phyloP scores from a whole-genome alignment of 2,113 vertebrate genomes.

The Progne subis region DNA sequence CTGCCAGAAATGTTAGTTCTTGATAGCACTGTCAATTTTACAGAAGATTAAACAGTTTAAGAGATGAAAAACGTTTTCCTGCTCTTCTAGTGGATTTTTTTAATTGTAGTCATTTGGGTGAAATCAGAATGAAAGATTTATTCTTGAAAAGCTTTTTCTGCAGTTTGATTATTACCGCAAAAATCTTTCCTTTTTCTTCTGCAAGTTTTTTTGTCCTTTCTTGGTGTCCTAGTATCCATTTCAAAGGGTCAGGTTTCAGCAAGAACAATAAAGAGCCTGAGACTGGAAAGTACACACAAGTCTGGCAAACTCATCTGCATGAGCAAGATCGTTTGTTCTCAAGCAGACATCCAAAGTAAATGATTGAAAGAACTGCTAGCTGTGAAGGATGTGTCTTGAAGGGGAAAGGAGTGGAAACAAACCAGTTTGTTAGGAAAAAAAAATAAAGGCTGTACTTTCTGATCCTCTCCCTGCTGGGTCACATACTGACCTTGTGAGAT shows the following conservation, averaged over 20 bases:
- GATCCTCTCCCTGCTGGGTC: constrained; percentile 76
- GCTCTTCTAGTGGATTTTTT: background rate
- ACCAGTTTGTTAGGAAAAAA: constrained; percentile 74
- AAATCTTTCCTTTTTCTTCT: background rate
- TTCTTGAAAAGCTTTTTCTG: constrained; percentile 27
- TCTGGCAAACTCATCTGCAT: constrained; percentile 88
- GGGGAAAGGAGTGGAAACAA: constrained; percentile 73
- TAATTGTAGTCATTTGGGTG: background rate
- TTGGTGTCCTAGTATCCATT: constrained; percentile 82
- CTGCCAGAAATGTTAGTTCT: background rate
- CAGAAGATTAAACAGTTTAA: background rate
- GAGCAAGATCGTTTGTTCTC: constrained; percentile 79
- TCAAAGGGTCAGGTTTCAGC: constrained; percentile 89
- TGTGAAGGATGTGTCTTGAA: constrained; percentile 77
- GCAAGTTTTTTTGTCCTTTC: constrained; percentile 39
- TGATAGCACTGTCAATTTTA: background rate
- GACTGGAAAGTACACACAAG: constrained; percentile 85
- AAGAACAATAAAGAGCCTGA: constrained; percentile 87
- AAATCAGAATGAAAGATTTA: constrained; percentile 24
- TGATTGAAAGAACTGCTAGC: constrained; percentile 75
- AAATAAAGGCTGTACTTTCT: constrained; percentile 76
- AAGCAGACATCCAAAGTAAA: constrained; percentile 78
- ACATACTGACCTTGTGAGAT: constrained; percentile 69
- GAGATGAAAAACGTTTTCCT: background rate
- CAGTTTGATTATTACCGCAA: constrained; percentile 19